phyloP scores from a whole-genome alignment of 1,140 invertebrate species.

The Bombus haemorrhoidalis region DNA sequence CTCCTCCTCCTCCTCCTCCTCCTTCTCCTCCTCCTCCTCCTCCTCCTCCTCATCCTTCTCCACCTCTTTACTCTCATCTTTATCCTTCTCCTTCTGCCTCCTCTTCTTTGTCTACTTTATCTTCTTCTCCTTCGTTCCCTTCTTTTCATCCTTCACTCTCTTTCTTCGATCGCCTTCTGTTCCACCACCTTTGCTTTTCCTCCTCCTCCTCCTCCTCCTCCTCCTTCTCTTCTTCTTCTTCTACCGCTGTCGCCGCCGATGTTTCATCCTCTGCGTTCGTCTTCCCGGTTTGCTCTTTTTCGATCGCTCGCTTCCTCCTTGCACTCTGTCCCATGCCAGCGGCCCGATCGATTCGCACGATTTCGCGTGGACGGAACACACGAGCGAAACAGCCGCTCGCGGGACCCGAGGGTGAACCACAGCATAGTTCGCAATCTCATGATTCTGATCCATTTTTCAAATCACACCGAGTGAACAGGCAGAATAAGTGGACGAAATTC shows the following conservation, averaged over 20 bases:
- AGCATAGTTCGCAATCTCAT: neutral
- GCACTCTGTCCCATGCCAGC: conserved; percentile 57
- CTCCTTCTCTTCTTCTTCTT: conserved; percentile 13
- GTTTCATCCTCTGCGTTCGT: conserved; percentile 31
- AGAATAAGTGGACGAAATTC: neutral
- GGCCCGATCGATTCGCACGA: conserved; percentile 61
- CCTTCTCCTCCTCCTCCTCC: neutral
- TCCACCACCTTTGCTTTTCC: neutral
- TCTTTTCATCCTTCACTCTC: conserved; percentile 12
- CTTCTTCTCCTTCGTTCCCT: conserved; percentile 15
- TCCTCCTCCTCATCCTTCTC: neutral
- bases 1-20: conserved; percentile 10
- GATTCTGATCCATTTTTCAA: neutral
- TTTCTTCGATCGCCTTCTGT: neutral
- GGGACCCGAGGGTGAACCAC: neutral
- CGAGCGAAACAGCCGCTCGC: neutral
- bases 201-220: conserved; percentile 4
- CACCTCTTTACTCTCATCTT: neutral
- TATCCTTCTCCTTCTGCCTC: neutral
- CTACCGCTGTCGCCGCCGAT: conserved; percentile 1
- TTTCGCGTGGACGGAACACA: conserved; percentile 35
- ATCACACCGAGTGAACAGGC: neutral
- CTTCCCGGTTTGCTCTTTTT: conserved; percentile 57
- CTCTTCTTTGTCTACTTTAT: conserved; percentile 29
- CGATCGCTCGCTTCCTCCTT: conserved; percentile 60